Evolutionary conservation across 2,797 vertebrate genomes (phyloP).

Genomic region (Oryzias sinensis): DNA sequence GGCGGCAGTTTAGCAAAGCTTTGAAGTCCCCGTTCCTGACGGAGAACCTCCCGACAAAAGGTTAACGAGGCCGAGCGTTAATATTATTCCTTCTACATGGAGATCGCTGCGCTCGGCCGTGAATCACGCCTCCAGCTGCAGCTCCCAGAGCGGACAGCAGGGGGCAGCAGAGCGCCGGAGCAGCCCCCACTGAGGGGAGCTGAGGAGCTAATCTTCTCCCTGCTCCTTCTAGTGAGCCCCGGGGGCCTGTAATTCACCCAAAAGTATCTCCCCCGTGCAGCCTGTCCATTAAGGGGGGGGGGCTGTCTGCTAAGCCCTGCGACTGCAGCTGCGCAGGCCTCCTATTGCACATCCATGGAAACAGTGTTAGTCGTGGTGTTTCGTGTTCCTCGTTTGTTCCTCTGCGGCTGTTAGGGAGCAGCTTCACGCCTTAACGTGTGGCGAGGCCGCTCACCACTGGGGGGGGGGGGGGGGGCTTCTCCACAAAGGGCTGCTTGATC

Average conservation of each 20-base stretch:
- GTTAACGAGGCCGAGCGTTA: conserved; percentile 13
- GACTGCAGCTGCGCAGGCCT: conserved; percentile 29
- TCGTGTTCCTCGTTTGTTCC: no score
- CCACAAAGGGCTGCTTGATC: neutral
- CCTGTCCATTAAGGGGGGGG: conserved; percentile 51
- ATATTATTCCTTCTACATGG: conserved; percentile 6
- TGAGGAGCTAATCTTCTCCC: conserved; percentile 26
- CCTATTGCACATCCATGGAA: conserved; percentile 15
- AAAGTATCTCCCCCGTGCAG: conserved; percentile 55
- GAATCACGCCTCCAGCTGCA: conserved; percentile 22
- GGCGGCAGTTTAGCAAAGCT: conserved; percentile 38
- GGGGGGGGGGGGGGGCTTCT: no score
- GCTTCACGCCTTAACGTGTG: no score
- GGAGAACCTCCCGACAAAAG: conserved; percentile 22
- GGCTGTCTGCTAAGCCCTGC: conserved; percentile 20
- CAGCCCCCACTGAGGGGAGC: conserved; percentile 3
- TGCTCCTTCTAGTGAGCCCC: conserved; percentile 38
- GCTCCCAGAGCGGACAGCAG: conserved; percentile 54
- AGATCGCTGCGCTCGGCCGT: conserved; percentile 13
- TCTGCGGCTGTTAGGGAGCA: no score
- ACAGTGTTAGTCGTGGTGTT: conserved; percentile 48
- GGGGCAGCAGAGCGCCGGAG: conserved; percentile 48
- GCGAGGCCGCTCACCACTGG: no score
- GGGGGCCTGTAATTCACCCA: conserved; percentile 52
- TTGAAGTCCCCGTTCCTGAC: conserved; percentile 12